A percentile compares a stretch with the other conserved stretches of the same genome.
Evolutionary conservation across 2,797 vertebrate species (phyloP).

Genomic region (Rhinoraja longicauda): DNA sequence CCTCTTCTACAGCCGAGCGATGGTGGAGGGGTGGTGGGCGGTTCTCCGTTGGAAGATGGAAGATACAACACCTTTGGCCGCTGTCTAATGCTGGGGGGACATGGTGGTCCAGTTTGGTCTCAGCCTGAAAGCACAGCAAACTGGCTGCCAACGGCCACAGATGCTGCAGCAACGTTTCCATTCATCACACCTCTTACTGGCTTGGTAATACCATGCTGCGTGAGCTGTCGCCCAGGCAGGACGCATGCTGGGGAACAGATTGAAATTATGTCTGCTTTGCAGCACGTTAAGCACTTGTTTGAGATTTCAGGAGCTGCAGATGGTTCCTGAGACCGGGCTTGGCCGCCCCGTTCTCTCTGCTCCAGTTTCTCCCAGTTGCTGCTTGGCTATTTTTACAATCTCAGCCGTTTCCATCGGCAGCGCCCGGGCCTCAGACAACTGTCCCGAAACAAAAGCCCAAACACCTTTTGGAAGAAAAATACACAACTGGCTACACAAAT

Average conservation of each 20-base stretch:
- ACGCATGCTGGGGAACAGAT: constrained; percentile 13
- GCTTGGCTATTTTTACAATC: background rate
- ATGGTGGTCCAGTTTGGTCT: background rate
- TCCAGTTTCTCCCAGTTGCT: background rate
- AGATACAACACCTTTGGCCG: background rate
- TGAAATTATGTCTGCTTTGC: background rate
- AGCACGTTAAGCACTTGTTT: background rate
- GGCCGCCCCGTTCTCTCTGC: background rate
- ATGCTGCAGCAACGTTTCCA: background rate
- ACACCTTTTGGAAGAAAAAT: too few species aligned
- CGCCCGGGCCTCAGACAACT: too few species aligned
- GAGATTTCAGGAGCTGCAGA: background rate
- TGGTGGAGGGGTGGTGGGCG: too few species aligned
- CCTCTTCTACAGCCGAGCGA: too few species aligned
- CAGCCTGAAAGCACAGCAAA: background rate
- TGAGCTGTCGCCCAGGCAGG: background rate
- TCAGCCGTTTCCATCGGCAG: background rate
- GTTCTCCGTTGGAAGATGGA: background rate
- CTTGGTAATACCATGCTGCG: background rate
- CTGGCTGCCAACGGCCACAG: background rate
- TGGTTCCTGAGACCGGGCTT: background rate
- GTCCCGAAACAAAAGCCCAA: too few species aligned
- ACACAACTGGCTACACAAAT: too few species aligned
- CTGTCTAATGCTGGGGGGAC: background rate
- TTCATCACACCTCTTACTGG: background rate